These are phyloP conservation scores for Andrena chrysosceles DNA, from an alignment of 2,888 invertebrate species.

Conservation along the genomic window DNA sequence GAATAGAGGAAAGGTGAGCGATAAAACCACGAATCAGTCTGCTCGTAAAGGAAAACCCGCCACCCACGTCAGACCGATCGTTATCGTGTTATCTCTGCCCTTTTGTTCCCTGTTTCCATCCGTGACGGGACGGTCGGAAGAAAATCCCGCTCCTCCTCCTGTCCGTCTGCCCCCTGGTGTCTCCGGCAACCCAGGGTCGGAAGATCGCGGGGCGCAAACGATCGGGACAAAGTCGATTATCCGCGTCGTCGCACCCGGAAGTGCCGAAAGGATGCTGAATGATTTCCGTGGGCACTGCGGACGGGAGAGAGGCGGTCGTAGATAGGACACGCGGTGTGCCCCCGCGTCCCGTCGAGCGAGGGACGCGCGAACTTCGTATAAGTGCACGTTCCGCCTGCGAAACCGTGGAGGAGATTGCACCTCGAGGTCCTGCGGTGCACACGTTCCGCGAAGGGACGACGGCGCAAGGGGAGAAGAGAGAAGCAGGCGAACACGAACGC, in stretches of 20 bases:
- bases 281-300: slow-evolving; percentile 68
- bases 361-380: slow-evolving; percentile 71
- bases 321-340: slow-evolving; percentile 43
- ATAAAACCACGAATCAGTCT: not conserved
- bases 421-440: slow-evolving; percentile 67
- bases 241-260: slow-evolving; percentile 79
- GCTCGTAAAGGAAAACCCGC: not conserved
- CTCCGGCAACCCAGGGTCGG: not conserved
- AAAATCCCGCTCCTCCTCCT: slow-evolving; percentile 26
- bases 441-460: slow-evolving; percentile 45
- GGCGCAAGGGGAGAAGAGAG: slow-evolving; percentile 14
- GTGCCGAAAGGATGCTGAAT: slow-evolving; percentile 64
- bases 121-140: slow-evolving; percentile 16
- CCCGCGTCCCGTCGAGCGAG: slow-evolving; percentile 33
- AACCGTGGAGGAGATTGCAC: slow-evolving; percentile 75
- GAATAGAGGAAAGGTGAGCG: slow-evolving; percentile 6
- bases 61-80: slow-evolving; percentile 27
- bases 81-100: slow-evolving; percentile 33
- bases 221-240: slow-evolving; percentile 75
- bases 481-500: slow-evolving; percentile 27
- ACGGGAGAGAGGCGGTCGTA: slow-evolving; percentile 1
- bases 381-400: slow-evolving; percentile 70
- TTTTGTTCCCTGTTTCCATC: slow-evolving; percentile 29
- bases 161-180: slow-evolving; percentile 36
- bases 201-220: slow-evolving; percentile 24